Evolutionary conservation across 2,888 invertebrate species (phyloP), one percentile per base, ranked within the genome.

Genomic region (Lapara coniferarum): DNA sequence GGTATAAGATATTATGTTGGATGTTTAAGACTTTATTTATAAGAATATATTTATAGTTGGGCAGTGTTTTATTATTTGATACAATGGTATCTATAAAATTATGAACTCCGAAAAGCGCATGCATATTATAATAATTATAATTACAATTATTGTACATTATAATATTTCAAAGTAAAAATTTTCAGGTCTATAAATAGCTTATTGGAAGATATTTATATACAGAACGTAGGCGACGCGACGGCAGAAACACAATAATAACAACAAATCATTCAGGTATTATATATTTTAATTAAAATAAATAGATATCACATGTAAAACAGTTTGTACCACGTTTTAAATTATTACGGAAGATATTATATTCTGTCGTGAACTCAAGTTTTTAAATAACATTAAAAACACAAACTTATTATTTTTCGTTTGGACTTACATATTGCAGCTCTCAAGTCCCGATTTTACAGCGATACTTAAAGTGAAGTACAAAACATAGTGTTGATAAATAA

Each of bases 1-100:
- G 77, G 70, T 78, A 70, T 88, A 86, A 86, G 86, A 80, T 71
- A 53, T 53, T 16, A 81, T 83, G 79, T 81, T 84, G 76, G 72
- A 79, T 86, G 81, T 87, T 78, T 89, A 89, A 90, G 88, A 85
- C 81, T 88, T 84, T 85, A 77, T 84, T 83, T 83, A 69, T 88
- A 85, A 86, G 85, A 83, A 81, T 79, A 78, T 83, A 81, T 74
- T 73, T 63, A 59, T 63, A 59, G 19, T 58, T 69, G 44, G 19
- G 7, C 16, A 7, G 10, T 55, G 6, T 8, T 51, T 10, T 57
- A 51, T 68, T 68, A 51, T 58, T 68, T n/a, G 12, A 5, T 5
- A 16, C 8, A 16, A n/a, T 37, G 37, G 8, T 53, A 19, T n/a
- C 10, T 19, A 19, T 55, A 3, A 37, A 37, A 37, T 37, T 37